Conservation (phyloP, 2,797 vertebrate genomes). For the Avahi laniger region DNA sequence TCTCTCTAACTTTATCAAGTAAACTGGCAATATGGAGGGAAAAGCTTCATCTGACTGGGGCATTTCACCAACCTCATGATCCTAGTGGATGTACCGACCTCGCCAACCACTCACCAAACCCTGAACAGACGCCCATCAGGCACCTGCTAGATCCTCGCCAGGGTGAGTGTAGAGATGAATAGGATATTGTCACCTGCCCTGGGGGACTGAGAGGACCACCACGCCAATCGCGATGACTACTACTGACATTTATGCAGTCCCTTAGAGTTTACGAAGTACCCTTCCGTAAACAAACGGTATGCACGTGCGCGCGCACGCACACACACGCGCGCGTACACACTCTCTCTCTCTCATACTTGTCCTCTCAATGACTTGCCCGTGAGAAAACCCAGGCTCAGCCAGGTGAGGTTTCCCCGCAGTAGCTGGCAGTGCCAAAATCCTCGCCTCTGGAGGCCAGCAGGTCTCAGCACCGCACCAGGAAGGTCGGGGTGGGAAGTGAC, state of each 20-base stretch:
- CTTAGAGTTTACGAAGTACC: accelerated
- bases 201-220: neutral
- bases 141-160: neutral
- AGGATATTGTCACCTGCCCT: neutral
- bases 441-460: neutral
- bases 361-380: accelerated
- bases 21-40: neutral
- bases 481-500: neutral
- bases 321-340: too few species aligned
- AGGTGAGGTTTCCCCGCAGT: too few species aligned
- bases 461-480: neutral
- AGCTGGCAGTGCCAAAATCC: too few species aligned
- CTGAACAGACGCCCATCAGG: accelerated
- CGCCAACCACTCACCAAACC: accelerated
- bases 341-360: too few species aligned
- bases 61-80: accelerated
- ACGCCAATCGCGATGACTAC: accelerated
- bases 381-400: neutral
- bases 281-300: accelerated
- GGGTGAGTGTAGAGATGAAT: neutral
- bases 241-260: neutral
- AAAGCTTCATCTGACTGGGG: neutral
- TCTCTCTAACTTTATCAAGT: neutral
- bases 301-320: accelerated
- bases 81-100: accelerated